Conservation (phyloP, 1,140 invertebrate genomes). For the Bombus picipes region DNA sequence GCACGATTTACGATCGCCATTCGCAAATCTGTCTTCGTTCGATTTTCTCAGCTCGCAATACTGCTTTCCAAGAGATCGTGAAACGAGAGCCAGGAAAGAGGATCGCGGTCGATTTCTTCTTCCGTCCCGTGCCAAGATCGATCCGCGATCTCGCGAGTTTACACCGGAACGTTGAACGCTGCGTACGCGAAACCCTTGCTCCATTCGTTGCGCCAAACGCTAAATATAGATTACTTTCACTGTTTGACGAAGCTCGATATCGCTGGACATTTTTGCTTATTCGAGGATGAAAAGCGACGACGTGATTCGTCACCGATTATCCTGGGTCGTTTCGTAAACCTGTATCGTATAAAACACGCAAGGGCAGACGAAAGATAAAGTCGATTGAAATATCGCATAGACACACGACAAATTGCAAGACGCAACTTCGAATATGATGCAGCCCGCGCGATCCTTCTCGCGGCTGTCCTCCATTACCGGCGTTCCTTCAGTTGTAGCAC, state of each 20-base stretch:
- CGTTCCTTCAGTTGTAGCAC: slow-evolving; percentile 44
- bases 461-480: slow-evolving; percentile 33
- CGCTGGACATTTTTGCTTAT: neutral
- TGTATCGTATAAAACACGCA: neutral
- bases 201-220: slow-evolving; percentile 25
- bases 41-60: neutral
- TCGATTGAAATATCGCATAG: slow-evolving; percentile 26
- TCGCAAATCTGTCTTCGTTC: neutral
- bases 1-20: neutral
- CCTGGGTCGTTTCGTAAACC: too few species aligned
- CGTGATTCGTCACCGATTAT: neutral
- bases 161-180: slow-evolving; percentile 7
- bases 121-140: slow-evolving; percentile 30
- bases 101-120: slow-evolving; percentile 52
- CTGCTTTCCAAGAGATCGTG: slow-evolving; percentile 43
- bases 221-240: slow-evolving; percentile 63
- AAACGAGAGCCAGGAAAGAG: slow-evolving; percentile 28
- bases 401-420: slow-evolving; percentile 30
- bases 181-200: neutral
- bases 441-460: slow-evolving; percentile 9
- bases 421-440: slow-evolving; percentile 42
- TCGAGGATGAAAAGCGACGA: neutral
- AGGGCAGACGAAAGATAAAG: too few species aligned
- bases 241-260: slow-evolving; percentile 47
- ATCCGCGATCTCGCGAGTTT: slow-evolving; percentile 14